Evolutionary conservation across 2,888 invertebrate genomes (phyloP).

Genomic region (Erebia palarica): DNA sequence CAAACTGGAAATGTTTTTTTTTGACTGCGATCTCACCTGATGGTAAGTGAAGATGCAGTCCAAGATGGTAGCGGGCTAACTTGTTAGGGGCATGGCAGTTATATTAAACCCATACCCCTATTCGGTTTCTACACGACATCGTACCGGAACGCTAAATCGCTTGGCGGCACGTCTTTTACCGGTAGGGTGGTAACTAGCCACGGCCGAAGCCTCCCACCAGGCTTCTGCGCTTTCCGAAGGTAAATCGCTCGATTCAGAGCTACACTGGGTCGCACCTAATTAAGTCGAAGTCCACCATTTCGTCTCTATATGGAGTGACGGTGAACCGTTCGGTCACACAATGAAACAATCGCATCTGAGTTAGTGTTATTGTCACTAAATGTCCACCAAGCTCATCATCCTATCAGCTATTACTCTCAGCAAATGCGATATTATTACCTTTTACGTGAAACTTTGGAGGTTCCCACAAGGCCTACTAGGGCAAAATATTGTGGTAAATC

Average conservation of each 20-base stretch:
- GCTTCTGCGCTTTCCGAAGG: too few species aligned
- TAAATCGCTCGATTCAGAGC: constrained; percentile 28
- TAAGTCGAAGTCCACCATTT: constrained; percentile 37
- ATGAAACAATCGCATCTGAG: constrained; percentile 24
- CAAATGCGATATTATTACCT: constrained; percentile 15
- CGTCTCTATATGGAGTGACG: constrained; percentile 57
- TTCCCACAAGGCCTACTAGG: background rate
- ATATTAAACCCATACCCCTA: too few species aligned
- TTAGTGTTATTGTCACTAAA: constrained; percentile 19
- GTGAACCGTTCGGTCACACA: constrained; percentile 35
- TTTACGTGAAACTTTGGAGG: constrained; percentile 23
- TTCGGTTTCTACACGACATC: too few species aligned
- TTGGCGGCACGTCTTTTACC: too few species aligned
- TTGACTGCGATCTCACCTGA: too few species aligned
- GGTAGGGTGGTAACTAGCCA: too few species aligned
- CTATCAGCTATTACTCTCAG: constrained; percentile 16
- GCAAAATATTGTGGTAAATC: constrained; percentile 9
- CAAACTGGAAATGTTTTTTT: too few species aligned
- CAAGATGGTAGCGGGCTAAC: too few species aligned
- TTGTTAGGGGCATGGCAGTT: too few species aligned
- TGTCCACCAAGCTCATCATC: constrained; percentile 20
- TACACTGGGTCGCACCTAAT: constrained; percentile 38
- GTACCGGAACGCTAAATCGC: too few species aligned
- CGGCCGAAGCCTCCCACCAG: too few species aligned
- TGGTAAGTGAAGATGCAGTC: too few species aligned